Evolutionary conservation across 2,888 invertebrate genomes (phyloP).

Genomic region (Monochamus alternatus): DNA sequence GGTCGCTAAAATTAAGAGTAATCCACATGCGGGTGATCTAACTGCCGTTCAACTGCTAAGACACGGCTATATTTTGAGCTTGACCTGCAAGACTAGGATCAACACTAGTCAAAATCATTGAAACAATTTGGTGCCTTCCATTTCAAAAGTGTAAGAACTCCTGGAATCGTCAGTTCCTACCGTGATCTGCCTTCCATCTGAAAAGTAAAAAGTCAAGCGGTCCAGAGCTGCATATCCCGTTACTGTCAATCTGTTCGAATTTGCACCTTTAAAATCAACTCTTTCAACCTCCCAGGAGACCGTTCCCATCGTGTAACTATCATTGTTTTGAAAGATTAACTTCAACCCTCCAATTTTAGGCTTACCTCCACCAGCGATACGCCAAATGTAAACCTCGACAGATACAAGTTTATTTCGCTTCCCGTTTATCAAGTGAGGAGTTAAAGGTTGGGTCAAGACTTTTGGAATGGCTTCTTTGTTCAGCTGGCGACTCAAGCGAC

Average conservation of each 20-base stretch:
- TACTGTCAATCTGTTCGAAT: conserved; percentile 5
- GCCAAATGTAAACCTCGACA: conserved; percentile 33
- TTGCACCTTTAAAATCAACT: conserved; percentile 14
- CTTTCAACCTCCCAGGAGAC: background rate
- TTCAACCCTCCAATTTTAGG: conserved; percentile 28
- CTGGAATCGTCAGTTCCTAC: background rate
- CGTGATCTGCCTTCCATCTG: conserved; percentile 10
- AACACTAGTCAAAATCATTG: conserved; percentile 7
- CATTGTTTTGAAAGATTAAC: conserved; percentile 16
- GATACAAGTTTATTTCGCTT: conserved; percentile 15
- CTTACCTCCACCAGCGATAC: background rate
- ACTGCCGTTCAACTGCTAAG: conserved; percentile 8
- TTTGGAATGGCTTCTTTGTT: background rate
- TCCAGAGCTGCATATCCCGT: conserved; percentile 18
- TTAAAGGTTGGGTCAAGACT: conserved; percentile 2
- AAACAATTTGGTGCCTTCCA: conserved; percentile 34
- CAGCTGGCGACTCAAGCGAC: conserved; percentile 6
- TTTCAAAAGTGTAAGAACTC: background rate
- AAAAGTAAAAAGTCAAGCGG: conserved; percentile 24
- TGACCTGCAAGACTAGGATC: conserved; percentile 2
- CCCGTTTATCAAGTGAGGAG: conserved; percentile 18
- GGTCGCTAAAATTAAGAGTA: too few relatives aligned
- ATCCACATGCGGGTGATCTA: too few relatives aligned
- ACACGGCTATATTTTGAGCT: conserved; percentile 26
- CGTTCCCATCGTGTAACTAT: conserved; percentile 16